Conservation (phyloP, 2,797 vertebrate species). For the Strix occidentalis region DNA sequence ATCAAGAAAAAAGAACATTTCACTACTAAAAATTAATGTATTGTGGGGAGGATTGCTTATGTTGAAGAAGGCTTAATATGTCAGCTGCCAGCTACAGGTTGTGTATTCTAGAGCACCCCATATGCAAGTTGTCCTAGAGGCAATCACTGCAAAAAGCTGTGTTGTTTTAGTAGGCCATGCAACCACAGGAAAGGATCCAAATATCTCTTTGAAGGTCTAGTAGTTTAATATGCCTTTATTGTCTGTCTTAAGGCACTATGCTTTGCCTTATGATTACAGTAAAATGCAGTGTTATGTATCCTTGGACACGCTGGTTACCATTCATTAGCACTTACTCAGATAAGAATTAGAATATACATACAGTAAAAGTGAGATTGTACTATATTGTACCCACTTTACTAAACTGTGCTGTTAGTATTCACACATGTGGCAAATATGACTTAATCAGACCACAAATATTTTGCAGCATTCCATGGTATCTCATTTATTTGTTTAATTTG, state of each 20-base stretch:
- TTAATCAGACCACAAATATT: slow-evolving; percentile 89
- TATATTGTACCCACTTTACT: slow-evolving; percentile 46
- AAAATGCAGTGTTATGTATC: neutral
- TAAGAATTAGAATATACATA: neutral
- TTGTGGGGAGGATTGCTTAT: neutral
- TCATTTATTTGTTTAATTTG: slow-evolving; percentile 89
- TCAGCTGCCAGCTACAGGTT: neutral
- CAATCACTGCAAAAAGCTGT: neutral
- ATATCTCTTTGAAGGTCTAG: neutral
- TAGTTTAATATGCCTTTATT: neutral
- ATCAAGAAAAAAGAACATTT: neutral
- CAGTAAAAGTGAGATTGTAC: neutral
- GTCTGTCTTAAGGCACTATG: neutral
- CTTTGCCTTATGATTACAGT: neutral
- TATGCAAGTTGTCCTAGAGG: neutral
- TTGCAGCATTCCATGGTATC: slow-evolving; percentile 89
- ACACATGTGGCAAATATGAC: slow-evolving; percentile 79
- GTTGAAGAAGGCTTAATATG: neutral
- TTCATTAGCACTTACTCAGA: neutral
- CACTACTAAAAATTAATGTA: neutral
- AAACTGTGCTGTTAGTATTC: slow-evolving; percentile 71
- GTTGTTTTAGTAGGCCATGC: neutral
- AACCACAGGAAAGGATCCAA: neutral
- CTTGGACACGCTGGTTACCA: neutral
- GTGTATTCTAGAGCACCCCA: neutral